These are phyloP conservation scores for Saccopteryx leptura DNA, from an alignment of 2,113 vertebrate species.

Conservation along the genomic window DNA sequence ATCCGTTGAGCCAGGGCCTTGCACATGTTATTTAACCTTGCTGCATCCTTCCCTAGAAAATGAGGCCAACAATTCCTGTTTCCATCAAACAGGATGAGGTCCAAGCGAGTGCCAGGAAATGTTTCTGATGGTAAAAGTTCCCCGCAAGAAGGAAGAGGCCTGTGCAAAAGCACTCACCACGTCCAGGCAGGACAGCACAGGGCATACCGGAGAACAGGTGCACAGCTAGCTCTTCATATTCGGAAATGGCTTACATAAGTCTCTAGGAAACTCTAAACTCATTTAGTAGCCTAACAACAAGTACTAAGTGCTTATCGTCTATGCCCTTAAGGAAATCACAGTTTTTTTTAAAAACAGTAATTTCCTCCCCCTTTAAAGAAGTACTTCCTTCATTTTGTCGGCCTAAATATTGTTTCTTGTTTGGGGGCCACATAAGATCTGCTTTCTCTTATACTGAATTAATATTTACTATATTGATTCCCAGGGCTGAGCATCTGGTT, in stretches of 20 bases:
- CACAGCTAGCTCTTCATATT: not conserved
- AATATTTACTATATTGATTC: conserved; percentile 27
- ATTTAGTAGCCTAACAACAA: not conserved
- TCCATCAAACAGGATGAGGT: not conserved
- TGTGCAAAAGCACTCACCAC: not conserved
- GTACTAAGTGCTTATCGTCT: not conserved
- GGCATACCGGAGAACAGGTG: not conserved
- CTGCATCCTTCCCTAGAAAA: not conserved
- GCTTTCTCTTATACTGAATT: conserved; percentile 42
- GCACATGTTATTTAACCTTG: not conserved
- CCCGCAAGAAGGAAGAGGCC: not conserved
- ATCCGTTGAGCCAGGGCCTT: no score
- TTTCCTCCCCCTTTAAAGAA: not conserved
- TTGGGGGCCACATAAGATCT: conserved; percentile 7
- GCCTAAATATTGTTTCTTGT: not conserved
- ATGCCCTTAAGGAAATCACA: not conserved
- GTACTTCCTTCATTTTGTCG: not conserved
- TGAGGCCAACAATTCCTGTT: not conserved
- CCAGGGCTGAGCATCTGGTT: conserved; percentile 56
- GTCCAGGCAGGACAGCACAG: not conserved
- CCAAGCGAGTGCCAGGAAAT: no score
- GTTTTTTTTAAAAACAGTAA: not conserved
- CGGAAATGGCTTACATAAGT: not conserved
- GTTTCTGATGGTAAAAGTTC: not conserved
- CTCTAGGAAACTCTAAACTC: not conserved